phyloP scores from a whole-genome alignment of 2,888 invertebrate genomes.

The Shargacucullia verbasci region DNA sequence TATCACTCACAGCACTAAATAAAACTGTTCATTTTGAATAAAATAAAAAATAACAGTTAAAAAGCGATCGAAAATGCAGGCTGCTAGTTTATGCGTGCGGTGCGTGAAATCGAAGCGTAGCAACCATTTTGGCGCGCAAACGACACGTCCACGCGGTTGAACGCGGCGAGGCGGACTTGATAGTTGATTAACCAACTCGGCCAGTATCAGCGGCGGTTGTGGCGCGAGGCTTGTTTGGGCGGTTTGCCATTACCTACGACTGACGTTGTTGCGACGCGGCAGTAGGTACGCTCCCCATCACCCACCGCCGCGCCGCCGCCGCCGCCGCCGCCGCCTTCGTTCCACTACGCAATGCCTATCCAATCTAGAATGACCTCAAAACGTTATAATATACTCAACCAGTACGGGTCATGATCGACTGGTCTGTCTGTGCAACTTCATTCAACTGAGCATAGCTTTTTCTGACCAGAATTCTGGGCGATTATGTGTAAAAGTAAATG shows the following conservation, averaged over 20 bases:
- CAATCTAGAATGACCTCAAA: conserved; percentile 33
- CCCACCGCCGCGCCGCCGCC: neutral
- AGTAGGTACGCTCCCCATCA: conserved; percentile 35
- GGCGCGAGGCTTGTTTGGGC: conserved; percentile 53
- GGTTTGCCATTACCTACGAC: conserved; percentile 37
- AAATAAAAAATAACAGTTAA: conserved; percentile 69
- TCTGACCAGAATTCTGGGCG: conserved; percentile 14
- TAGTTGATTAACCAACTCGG: conserved; percentile 40
- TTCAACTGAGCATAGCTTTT: conserved; percentile 20
- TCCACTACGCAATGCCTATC: conserved; percentile 10
- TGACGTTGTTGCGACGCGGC: conserved; percentile 59
- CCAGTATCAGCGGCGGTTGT: conserved; percentile 35
- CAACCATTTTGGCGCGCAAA: conserved; percentile 71
- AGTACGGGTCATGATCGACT: conserved; percentile 18
- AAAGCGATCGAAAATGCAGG: conserved; percentile 48
- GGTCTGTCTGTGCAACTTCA: conserved; percentile 16
- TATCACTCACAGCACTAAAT: conserved; percentile 65
- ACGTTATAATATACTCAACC: conserved; percentile 17
- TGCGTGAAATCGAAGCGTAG: conserved; percentile 61
- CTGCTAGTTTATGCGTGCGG: conserved; percentile 50
- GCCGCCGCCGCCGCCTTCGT: conserved; percentile 8
- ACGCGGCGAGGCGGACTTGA: conserved; percentile 66
- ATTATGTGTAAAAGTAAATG: neutral
- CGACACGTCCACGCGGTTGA: conserved; percentile 65
- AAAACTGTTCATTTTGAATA: conserved; percentile 70